Evolutionary conservation across 2,888 invertebrate species (phyloP), one percentile per base, ranked within the genome.

Genomic region (Ceratothoa steindachneri): DNA sequence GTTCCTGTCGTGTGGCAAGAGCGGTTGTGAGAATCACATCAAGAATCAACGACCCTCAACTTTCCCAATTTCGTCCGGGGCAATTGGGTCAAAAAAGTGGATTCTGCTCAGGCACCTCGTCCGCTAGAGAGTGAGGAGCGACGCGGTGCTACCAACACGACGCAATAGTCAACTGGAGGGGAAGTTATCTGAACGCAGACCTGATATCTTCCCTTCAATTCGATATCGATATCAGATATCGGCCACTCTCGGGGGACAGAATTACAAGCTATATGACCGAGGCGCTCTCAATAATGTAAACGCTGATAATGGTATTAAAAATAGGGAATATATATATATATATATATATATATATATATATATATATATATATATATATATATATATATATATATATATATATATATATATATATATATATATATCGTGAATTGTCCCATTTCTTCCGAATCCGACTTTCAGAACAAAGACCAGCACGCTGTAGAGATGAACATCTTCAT

Each of bases 191-290:
- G 41, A 41, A 15, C 41, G 41, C 15, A 15, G 41, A 41, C 41
- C 41, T 41, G 41, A 41, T 41, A 41, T 41, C 41, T 41, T 41
- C 41, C 41, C 60, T 60, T 24, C 27, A n/a, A 60, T 60, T 60
- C 60, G 27, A 60, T 4, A 60, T 60, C 60, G 60, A 60, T 60
- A 60, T 60, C 60, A 60, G 60, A 60, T 60, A 60, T 60, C 60
- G 60, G 60, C 12, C 60, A 22, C 60, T 60, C 24, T 60, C 15
- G 41, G 41, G 15, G 41, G 7, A 9, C 41, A n/a, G 41, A 41
- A 41, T 41, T 41, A 41, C 41, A 41, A 41, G 41, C 41, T 41
- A 41, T 41, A 41, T 15, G 41, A 41, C 41, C 41, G 5, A 5
- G 41, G 41, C 15, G 5, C 15, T 15, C 15, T 15, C 41, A 5